Percentiles rank a stretch among this genome's conserved stretches.
These are phyloP conservation scores for Coregonus sp. DNA, from an alignment of 2,797 vertebrate genomes.

Conservation along the genomic window DNA sequence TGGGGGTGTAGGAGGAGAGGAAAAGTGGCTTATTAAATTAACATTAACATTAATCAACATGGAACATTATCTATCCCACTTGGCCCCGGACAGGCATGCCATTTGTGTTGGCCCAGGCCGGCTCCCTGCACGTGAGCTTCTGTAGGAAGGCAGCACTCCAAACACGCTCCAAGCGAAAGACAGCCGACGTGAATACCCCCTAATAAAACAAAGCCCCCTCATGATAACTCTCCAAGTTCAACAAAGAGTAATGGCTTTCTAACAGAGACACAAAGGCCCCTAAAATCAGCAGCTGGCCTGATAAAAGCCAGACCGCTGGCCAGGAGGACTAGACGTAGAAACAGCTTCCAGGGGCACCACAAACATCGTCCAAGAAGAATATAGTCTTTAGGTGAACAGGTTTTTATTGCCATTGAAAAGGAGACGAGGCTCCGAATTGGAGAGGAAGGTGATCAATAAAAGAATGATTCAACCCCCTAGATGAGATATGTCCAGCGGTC, in stretches of 20 bases:
- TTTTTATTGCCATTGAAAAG: conserved; percentile 1
- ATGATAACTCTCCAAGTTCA: conserved; percentile 22
- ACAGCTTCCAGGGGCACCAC: conserved; percentile 4
- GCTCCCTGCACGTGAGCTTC: conserved; percentile 24
- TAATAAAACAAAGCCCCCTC: conserved; percentile 39
- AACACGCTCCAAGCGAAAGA: conserved; percentile 8
- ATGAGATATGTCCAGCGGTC: conserved; percentile 16
- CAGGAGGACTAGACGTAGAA: conserved; percentile 4
- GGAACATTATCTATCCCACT: conserved; percentile 23
- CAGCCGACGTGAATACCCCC: conserved; percentile 6
- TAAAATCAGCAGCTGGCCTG: conserved; percentile 24
- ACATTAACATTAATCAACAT: conserved; percentile 42
- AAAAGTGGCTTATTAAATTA: conserved; percentile 39
- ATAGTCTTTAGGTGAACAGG: conserved; percentile 1
- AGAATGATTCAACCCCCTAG: conserved; percentile 27
- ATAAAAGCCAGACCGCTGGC: conserved; percentile 38
- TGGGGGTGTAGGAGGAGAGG: conserved; percentile 29
- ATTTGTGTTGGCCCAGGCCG: conserved; percentile 31
- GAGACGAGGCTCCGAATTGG: neutral
- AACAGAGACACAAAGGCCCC: conserved; percentile 17
- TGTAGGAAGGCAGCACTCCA: conserved; percentile 20
- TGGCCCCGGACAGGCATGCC: conserved; percentile 8
- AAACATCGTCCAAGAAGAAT: conserved; percentile 24
- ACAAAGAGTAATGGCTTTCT: conserved; percentile 30
- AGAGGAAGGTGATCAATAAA: conserved; percentile 39